phyloP scores from a whole-genome alignment of 2,113 vertebrate genomes.

The Poeciliopsis turrubarensis region DNA sequence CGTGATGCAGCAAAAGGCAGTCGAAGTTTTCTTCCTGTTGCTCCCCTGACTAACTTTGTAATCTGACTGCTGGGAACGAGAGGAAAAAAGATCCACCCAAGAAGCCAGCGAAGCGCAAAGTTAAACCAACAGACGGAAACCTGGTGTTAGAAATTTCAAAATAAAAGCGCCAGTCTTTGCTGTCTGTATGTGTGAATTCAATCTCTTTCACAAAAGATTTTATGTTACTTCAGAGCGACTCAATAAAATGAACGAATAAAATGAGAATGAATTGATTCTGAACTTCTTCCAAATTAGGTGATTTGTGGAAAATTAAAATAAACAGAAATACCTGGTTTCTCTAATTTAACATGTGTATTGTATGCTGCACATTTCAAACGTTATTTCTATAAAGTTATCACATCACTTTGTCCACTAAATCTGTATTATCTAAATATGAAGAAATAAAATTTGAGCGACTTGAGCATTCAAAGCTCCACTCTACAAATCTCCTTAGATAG shows the following conservation, averaged over 20 bases:
- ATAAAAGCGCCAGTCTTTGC: slow-evolving; percentile 18
- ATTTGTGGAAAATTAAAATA: too few species aligned
- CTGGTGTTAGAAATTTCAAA: slow-evolving; percentile 24
- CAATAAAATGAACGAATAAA: too few species aligned
- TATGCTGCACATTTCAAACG: background rate
- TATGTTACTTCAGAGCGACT: background rate
- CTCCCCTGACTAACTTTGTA: slow-evolving; percentile 61
- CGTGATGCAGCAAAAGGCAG: background rate
- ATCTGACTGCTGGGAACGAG: slow-evolving; percentile 63
- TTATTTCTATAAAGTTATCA: background rate
- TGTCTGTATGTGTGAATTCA: background rate
- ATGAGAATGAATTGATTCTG: too few species aligned
- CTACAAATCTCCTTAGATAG: too few species aligned
- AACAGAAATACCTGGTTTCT: background rate
- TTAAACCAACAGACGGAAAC: rapidly evolving
- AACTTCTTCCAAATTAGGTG: too few species aligned
- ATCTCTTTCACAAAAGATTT: background rate
- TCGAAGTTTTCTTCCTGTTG: slow-evolving; percentile 53
- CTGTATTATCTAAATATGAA: too few species aligned
- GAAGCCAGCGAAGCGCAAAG: background rate
- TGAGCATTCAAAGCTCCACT: background rate
- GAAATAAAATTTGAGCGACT: too few species aligned
- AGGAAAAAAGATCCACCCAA: slow-evolving; percentile 64
- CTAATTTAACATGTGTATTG: background rate
- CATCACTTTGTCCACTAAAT: background rate